A percentile compares a stretch with the other conserved stretches of the same genome.
These are phyloP conservation scores for Drosophila ficusphila DNA, from an alignment of 1,140 invertebrate species.

Conservation along the genomic window DNA sequence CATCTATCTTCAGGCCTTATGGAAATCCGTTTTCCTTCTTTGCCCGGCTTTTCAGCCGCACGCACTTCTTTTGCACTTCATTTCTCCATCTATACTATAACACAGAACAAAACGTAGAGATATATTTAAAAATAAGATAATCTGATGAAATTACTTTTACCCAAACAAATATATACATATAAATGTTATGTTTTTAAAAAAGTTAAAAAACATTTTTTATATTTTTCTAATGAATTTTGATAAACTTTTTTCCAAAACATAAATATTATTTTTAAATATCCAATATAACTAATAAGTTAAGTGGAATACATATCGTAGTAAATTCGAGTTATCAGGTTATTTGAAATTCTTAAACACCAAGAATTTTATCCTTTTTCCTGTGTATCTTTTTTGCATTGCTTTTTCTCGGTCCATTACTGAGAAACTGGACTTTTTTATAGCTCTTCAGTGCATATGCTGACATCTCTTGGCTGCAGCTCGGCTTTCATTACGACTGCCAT, in stretches of 20 bases:
- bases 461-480: slow-evolving; percentile 36
- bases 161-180: no score
- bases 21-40: slow-evolving; percentile 57
- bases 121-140: no score
- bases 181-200: no score
- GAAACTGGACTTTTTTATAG: slow-evolving; percentile 42
- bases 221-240: no score
- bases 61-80: slow-evolving; percentile 27
- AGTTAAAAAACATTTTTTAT: no score
- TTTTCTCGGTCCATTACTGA: slow-evolving; percentile 14
- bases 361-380: neutral
- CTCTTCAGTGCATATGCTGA: slow-evolving; percentile 51
- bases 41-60: slow-evolving; percentile 18
- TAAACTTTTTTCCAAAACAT: no score
- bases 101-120: neutral
- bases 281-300: no score
- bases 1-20: slow-evolving; percentile 63
- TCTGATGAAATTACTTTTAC: no score
- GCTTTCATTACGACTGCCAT: slow-evolving; percentile 48
- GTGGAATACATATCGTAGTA: no score
- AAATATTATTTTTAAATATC: no score
- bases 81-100: neutral
- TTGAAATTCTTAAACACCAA: no score
- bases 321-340: no score
- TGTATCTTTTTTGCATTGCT: slow-evolving; percentile 1